Conservation (phyloP, 2,113 vertebrate species). For the Piaya cayana region DNA sequence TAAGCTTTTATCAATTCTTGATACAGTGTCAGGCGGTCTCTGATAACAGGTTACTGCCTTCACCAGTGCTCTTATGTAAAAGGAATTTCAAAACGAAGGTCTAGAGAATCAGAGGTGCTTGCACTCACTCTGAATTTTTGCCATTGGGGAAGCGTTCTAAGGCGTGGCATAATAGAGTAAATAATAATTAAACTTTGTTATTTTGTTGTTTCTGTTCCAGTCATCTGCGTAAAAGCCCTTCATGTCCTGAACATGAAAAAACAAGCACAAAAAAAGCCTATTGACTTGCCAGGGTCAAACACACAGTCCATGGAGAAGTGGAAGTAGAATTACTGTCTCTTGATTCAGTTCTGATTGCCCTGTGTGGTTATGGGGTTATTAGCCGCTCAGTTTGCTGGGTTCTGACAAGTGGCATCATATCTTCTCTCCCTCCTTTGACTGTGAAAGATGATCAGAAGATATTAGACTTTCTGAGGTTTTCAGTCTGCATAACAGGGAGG, state of each 20-base stretch:
- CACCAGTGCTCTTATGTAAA: neutral
- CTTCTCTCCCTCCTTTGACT: neutral
- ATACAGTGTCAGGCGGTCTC: neutral
- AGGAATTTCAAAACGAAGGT: neutral
- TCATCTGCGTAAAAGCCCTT: neutral
- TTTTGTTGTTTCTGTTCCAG: conserved; percentile 21
- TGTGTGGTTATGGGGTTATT: neutral
- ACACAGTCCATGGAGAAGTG: neutral
- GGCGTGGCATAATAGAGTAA: neutral
- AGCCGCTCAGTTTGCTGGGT: neutral
- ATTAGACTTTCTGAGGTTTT: neutral
- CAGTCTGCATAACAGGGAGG: neutral
- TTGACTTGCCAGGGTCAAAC: neutral
- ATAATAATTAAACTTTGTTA: conserved; percentile 43
- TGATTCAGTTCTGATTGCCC: neutral
- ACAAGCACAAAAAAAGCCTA: neutral
- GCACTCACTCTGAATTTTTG: neutral
- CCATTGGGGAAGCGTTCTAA: neutral
- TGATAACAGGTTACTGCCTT: neutral
- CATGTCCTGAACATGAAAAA: neutral
- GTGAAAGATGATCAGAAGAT: neutral
- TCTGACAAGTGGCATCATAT: neutral
- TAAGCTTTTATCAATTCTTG: neutral
- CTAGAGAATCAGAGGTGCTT: neutral
- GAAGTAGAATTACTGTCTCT: neutral